These are phyloP conservation scores for Schizothorax lantsangensis DNA, from an alignment of 2,797 vertebrate species.

Conservation along the genomic window DNA sequence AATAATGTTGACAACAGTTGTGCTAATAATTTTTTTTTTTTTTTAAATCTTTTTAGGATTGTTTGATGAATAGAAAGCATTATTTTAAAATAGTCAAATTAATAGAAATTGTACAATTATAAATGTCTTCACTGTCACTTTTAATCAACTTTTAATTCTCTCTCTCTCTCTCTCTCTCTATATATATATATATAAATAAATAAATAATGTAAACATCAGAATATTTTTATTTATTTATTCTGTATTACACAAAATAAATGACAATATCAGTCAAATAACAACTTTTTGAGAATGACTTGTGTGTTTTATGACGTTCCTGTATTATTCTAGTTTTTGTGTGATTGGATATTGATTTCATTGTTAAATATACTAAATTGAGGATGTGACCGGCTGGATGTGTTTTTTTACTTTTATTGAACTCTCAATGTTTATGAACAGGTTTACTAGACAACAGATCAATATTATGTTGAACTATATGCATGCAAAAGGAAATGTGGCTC, in stretches of 20 bases:
- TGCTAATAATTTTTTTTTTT: too few relatives aligned
- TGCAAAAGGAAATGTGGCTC: neutral
- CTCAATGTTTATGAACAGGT: neutral
- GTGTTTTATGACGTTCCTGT: neutral
- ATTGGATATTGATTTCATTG: neutral
- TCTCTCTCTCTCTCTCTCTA: too few relatives aligned
- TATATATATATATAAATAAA: too few relatives aligned
- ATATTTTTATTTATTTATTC: too few relatives aligned
- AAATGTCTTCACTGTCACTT: neutral
- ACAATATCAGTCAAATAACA: neutral
- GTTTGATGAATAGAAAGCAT: neutral
- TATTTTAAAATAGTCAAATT: neutral
- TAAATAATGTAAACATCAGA: too few relatives aligned
- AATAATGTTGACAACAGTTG: too few relatives aligned
- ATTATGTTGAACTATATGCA: neutral
- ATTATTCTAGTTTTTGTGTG: neutral
- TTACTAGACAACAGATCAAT: slow-evolving; percentile 17
- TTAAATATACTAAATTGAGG: neutral
- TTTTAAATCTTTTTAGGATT: neutral
- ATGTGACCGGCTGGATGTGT: neutral
- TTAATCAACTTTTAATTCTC: neutral
- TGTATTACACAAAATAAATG: neutral
- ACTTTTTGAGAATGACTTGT: neutral
- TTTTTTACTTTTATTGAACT: neutral
- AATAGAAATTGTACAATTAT: neutral